Conservation (phyloP, 2,797 vertebrate genomes). For the Synaphobranchus kaupii region DNA sequence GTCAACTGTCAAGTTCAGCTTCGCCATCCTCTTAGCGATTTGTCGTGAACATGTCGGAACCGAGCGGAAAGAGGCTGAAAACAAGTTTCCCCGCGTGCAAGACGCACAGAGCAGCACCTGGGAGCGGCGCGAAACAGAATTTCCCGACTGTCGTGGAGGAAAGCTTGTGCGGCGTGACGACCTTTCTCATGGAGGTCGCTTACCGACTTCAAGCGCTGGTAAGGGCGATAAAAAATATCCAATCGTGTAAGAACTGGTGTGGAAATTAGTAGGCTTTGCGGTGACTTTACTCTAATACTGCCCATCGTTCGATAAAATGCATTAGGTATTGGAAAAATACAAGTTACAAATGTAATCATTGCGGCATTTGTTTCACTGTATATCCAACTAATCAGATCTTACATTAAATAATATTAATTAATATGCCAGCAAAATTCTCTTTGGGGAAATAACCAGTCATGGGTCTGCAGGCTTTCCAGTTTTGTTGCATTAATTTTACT, state of each 20-base stretch:
- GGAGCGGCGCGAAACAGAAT: slow-evolving; percentile 57
- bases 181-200: slow-evolving; percentile 59
- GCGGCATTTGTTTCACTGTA: background rate
- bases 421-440: background rate
- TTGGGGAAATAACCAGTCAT: background rate
- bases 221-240: slow-evolving; percentile 30
- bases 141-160: slow-evolving; percentile 71
- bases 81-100: slow-evolving; percentile 64
- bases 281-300: background rate
- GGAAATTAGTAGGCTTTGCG: background rate
- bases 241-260: background rate
- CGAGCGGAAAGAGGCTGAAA: slow-evolving; percentile 62
- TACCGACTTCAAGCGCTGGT: slow-evolving; percentile 69
- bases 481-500: background rate
- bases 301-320: background rate
- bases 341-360: background rate
- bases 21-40: slow-evolving; percentile 44
- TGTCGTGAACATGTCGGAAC: slow-evolving; percentile 63
- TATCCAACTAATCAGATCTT: background rate
- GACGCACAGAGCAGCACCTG: slow-evolving; percentile 52
- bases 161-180: slow-evolving; percentile 64
- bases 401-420: background rate
- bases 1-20: slow-evolving; percentile 56
- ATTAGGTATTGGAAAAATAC: background rate
- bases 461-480: too few species aligned